These are phyloP conservation scores for Synanthedon tipuliformis DNA, from an alignment of 2,888 invertebrate genomes.

Conservation along the genomic window DNA sequence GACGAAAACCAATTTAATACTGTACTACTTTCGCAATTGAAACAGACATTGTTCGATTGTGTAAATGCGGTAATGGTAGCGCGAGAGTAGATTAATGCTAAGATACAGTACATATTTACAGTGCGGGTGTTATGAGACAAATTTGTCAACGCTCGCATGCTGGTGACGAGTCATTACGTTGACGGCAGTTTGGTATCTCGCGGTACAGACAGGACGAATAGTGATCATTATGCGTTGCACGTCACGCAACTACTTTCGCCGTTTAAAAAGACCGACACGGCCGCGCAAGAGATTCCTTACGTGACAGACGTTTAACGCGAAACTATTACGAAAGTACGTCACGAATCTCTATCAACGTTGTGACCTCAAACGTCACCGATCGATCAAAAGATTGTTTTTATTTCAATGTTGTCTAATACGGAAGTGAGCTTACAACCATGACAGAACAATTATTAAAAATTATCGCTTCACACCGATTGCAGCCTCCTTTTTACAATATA, in stretches of 20 bases:
- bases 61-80: conserved; percentile 49
- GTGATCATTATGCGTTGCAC: conserved; percentile 35
- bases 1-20: conserved; percentile 58
- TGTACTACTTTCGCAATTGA: conserved; percentile 54
- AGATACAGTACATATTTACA: conserved; percentile 16
- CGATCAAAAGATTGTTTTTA: background rate
- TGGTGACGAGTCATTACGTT: conserved; percentile 18
- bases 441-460: background rate
- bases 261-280: conserved; percentile 39
- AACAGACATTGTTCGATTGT: conserved; percentile 54
- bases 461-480: background rate
- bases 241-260: conserved; percentile 62
- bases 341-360: conserved; percentile 15
- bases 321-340: conserved; percentile 31
- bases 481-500: too few species aligned
- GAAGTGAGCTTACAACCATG: background rate
- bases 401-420: conserved; percentile 1
- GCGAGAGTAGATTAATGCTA: conserved; percentile 25
- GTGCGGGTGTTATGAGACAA: conserved; percentile 13
- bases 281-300: conserved; percentile 32
- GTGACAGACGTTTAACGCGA: conserved; percentile 36
- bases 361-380: conserved; percentile 2
- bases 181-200: background rate
- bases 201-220: conserved; percentile 13
- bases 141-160: conserved; percentile 19